These are phyloP conservation scores for Lasius platythorax DNA, from an alignment of 2,888 invertebrate genomes.

Conservation along the genomic window DNA sequence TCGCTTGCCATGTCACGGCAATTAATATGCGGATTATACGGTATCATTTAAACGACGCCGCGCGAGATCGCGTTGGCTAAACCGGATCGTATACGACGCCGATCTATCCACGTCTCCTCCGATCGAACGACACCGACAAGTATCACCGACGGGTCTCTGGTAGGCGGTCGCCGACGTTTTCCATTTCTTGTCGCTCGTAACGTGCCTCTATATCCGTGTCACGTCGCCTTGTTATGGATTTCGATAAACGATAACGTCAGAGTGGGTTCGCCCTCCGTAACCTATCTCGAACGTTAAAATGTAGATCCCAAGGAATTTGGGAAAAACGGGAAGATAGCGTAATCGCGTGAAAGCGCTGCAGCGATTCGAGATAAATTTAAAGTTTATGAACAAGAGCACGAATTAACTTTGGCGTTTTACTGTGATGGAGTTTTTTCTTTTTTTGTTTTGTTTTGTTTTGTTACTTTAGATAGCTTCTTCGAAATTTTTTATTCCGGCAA, in stretches of 20 bases:
- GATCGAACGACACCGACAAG: conserved; percentile 13
- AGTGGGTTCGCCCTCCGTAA: conserved; percentile 3
- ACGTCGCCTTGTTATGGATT: conserved; percentile 55
- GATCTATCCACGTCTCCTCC: conserved; percentile 17
- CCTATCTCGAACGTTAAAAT: conserved; percentile 46
- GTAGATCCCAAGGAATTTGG: conserved; percentile 46
- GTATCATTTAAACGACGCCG: conserved; percentile 64
- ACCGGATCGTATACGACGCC: conserved; percentile 12
- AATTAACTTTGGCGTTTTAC: conserved; percentile 11
- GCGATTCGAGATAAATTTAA: neutral
- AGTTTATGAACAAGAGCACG: conserved; percentile 1
- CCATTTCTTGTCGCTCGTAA: conserved; percentile 11
- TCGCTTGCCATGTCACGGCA: conserved; percentile 65
- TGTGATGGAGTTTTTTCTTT: neutral
- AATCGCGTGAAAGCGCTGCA: conserved; percentile 22
- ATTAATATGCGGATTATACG: conserved; percentile 75
- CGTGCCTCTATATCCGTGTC: conserved; percentile 45
- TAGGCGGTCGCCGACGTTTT: conserved; percentile 34
- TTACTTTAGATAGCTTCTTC: neutral
- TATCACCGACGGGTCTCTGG: neutral
- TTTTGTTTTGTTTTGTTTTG: neutral
- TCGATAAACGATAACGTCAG: conserved; percentile 53
- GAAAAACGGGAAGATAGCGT: conserved; percentile 45
- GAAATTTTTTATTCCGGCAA: neutral
- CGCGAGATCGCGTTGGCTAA: conserved; percentile 53